Conservation (phyloP, 2,888 invertebrate genomes). For the Rhingia rostrata region DNA sequence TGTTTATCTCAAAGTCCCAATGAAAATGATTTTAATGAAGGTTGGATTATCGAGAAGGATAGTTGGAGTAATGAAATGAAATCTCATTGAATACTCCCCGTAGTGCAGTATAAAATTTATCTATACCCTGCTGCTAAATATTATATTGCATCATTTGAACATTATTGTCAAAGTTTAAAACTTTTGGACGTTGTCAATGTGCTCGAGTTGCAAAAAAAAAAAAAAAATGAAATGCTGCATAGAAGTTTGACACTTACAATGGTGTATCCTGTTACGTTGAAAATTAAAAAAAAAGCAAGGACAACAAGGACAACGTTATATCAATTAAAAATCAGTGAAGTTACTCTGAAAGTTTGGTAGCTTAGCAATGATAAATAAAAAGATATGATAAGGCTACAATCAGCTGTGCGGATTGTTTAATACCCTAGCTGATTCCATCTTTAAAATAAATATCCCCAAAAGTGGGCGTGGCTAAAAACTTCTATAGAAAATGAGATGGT, state of each 20-base stretch:
- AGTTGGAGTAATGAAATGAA: slow-evolving; percentile 56
- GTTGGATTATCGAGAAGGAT: slow-evolving; percentile 45
- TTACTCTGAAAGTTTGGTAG: neutral
- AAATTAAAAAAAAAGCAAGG: neutral
- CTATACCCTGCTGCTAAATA: slow-evolving; percentile 26
- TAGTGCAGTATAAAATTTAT: slow-evolving; percentile 22
- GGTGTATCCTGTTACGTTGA: neutral
- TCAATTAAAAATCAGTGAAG: slow-evolving; percentile 6
- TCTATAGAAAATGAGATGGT: too few relatives aligned
- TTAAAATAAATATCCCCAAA: too few relatives aligned
- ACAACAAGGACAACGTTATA: slow-evolving; percentile 9
- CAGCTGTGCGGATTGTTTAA: too few relatives aligned
- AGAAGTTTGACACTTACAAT: neutral
- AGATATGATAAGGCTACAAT: too few relatives aligned
- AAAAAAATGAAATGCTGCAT: too few relatives aligned
- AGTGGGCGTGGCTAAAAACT: too few relatives aligned
- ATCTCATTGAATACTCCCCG: slow-evolving; percentile 48
- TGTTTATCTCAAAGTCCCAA: slow-evolving; percentile 36
- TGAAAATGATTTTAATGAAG: slow-evolving; percentile 45
- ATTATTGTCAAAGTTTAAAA: slow-evolving; percentile 60
- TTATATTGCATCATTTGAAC: slow-evolving; percentile 55
- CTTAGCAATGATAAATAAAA: neutral
- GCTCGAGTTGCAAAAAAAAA: slow-evolving; percentile 15
- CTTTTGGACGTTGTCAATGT: slow-evolving; percentile 40
- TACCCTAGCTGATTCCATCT: too few relatives aligned